A percentile compares a stretch with the other conserved stretches of the same genome.
Conservation (phyloP, 2,113 vertebrate genomes). For the Elachura formosa region DNA sequence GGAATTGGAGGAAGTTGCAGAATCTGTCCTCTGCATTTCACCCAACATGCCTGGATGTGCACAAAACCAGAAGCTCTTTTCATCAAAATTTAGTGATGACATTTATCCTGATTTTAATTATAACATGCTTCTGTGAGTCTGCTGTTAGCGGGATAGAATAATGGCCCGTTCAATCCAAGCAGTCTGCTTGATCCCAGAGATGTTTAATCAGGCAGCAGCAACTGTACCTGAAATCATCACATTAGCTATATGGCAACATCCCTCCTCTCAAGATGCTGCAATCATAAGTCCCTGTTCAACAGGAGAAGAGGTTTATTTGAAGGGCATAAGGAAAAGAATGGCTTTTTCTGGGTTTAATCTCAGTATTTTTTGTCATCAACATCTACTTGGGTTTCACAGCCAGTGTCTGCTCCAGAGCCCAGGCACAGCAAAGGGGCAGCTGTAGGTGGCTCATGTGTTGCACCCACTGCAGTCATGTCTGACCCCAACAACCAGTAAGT, state of each 20-base stretch:
- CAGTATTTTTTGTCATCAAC: background rate
- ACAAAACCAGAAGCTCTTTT: background rate
- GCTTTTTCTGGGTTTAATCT: background rate
- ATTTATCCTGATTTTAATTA: conserved; percentile 49
- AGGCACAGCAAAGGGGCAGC: rapidly evolving
- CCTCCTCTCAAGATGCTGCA: background rate
- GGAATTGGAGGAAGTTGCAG: background rate
- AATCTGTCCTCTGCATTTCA: background rate
- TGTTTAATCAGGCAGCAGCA: conserved; percentile 17
- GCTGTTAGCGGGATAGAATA: background rate
- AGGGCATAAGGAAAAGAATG: background rate
- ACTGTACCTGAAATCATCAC: conserved; percentile 22
- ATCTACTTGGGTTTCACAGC: background rate
- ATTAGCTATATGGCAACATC: conserved; percentile 16
- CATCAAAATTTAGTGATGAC: conserved; percentile 2
- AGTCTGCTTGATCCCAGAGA: conserved; percentile 16
- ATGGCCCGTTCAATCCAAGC: background rate
- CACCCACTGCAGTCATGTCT: background rate
- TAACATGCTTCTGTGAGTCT: background rate
- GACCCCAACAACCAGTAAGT: background rate
- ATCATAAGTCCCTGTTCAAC: background rate
- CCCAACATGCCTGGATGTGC: background rate
- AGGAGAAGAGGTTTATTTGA: background rate
- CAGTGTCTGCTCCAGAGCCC: background rate
- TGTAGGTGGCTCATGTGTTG: background rate